Percentiles rank a stretch among this genome's conserved stretches.
Evolutionary conservation across 2,113 vertebrate species (phyloP).

Genomic region (Larimichthys polyactis): DNA sequence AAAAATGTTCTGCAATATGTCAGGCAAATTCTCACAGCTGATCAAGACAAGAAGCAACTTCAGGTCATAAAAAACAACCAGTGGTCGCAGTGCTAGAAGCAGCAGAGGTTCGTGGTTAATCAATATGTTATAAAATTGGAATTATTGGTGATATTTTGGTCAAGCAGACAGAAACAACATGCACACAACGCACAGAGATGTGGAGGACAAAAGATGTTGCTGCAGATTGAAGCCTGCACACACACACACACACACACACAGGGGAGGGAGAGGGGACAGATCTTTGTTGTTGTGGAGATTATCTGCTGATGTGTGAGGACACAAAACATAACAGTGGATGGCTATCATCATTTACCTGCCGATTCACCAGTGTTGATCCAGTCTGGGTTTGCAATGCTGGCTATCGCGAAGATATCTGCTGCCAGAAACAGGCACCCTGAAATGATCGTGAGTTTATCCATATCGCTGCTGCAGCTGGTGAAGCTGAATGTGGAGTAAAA

Average conservation of each 20-base stretch:
- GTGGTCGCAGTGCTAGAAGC: not conserved
- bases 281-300: constrained; percentile 51
- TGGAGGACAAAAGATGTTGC: constrained; percentile 50
- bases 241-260: not conserved
- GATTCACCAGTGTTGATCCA: constrained; percentile 99
- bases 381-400: constrained; percentile 97
- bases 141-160: not conserved
- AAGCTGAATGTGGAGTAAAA: constrained; percentile 19
- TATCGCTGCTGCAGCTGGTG: constrained; percentile 76
- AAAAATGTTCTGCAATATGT: not conserved
- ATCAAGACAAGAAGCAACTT: not conserved
- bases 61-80: not conserved
- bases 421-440: constrained; percentile 99
- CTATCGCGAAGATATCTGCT: constrained; percentile 98
- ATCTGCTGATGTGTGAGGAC: not conserved
- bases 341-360: constrained; percentile 87
- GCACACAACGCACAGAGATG: constrained; percentile 13
- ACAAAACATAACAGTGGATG: too few relatives aligned
- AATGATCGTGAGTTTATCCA: constrained; percentile 99
- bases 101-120: not conserved
- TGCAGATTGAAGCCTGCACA: constrained; percentile 51
- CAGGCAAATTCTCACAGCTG: too few relatives aligned
- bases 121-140: not conserved
- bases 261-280: not conserved
- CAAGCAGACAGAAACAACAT: not conserved